Conservation (phyloP, 1,140 invertebrate species). For the Drosophila orosa region DNA sequence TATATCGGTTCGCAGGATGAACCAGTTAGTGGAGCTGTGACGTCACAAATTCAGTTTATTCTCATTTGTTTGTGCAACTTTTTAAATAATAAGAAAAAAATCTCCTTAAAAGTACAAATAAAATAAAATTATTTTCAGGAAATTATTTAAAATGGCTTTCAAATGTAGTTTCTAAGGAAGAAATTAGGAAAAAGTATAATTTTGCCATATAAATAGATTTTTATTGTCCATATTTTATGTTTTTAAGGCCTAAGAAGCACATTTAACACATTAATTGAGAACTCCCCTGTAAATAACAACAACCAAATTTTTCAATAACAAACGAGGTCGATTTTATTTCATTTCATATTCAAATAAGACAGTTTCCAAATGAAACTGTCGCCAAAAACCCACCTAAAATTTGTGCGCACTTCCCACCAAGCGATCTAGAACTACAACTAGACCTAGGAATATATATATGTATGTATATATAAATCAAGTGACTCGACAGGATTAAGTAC, state of each 20-base stretch:
- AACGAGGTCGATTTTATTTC: conserved; percentile 67
- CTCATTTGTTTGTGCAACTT: background rate
- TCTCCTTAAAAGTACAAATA: too few relatives aligned
- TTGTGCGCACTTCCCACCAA: conserved; percentile 35
- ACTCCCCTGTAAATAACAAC: background rate
- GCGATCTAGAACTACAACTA: conserved; percentile 9
- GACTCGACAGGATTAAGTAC: conserved; percentile 46
- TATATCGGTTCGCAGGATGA: conserved; percentile 11
- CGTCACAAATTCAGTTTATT: background rate
- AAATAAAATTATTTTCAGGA: background rate
- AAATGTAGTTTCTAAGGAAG: too few relatives aligned
- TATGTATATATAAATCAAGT: conserved; percentile 16
- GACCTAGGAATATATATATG: conserved; percentile 2
- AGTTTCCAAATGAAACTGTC: conserved; percentile 36
- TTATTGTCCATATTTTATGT: background rate
- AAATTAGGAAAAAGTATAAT: too few relatives aligned
- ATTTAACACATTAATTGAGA: background rate
- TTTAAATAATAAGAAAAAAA: background rate
- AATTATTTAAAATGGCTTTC: too few relatives aligned
- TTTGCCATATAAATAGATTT: too few relatives aligned
- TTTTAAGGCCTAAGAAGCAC: too few relatives aligned
- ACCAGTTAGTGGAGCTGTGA: background rate
- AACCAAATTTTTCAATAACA: conserved; percentile 53
- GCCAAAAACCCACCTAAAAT: conserved; percentile 29
- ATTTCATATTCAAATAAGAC: conserved; percentile 35